Conservation (phyloP, 2,797 vertebrate species). For the Schizothorax lantsangensis region DNA sequence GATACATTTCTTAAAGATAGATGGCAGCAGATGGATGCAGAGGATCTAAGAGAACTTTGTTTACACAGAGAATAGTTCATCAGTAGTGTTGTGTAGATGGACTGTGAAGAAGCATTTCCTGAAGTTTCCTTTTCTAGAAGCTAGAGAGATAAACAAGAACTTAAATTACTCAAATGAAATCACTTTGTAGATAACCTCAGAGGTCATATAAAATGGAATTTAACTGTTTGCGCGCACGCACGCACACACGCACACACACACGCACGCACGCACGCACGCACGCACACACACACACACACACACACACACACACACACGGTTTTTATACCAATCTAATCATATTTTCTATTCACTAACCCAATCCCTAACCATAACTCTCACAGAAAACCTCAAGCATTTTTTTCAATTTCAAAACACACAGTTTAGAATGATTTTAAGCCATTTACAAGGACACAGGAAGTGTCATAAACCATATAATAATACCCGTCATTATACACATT, state of each 20-base stretch:
- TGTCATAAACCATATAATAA: background rate
- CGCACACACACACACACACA: too few relatives aligned
- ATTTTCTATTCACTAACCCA: background rate
- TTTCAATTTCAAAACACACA: background rate
- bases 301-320: too few relatives aligned
- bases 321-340: background rate
- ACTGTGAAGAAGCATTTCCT: background rate
- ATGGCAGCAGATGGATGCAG: constrained; percentile 13
- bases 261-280: too few relatives aligned
- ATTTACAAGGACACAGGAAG: background rate
- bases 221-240: too few relatives aligned
- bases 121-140: background rate
- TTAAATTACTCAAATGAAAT: background rate
- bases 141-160: background rate
- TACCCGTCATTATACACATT: too few relatives aligned
- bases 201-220: background rate
- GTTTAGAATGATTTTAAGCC: background rate
- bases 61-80: constrained; percentile 10
- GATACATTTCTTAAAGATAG: background rate
- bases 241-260: background rate
- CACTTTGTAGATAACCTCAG: background rate
- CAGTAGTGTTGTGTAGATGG: background rate
- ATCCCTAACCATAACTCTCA: background rate
- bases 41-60: background rate
- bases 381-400: background rate